phyloP scores from a whole-genome alignment of 2,888 invertebrate genomes.

The Crepidodera aurea region DNA sequence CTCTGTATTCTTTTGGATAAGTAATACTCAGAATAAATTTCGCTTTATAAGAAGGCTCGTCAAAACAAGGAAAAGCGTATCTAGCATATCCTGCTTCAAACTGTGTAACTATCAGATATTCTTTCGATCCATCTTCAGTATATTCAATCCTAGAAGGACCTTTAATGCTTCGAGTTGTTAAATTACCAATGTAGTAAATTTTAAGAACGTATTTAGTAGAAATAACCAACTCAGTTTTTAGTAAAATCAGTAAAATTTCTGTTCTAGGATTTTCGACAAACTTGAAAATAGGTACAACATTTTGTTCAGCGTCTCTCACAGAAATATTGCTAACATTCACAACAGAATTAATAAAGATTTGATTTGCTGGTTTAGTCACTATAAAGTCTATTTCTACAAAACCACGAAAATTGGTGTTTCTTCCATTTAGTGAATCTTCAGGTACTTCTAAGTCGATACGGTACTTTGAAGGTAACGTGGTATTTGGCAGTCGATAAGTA shows the following conservation, averaged over 20 bases:
- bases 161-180: slow-evolving; percentile 55
- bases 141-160: slow-evolving; percentile 65
- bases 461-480: slow-evolving; percentile 65
- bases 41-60: slow-evolving; percentile 66
- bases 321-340: slow-evolving; percentile 29
- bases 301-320: slow-evolving; percentile 16
- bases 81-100: slow-evolving; percentile 75
- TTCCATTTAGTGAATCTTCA: slow-evolving; percentile 29
- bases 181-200: slow-evolving; percentile 42
- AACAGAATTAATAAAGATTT: slow-evolving; percentile 12
- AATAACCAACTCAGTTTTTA: slow-evolving; percentile 16
- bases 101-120: slow-evolving; percentile 69
- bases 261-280: slow-evolving; percentile 30
- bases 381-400: slow-evolving; percentile 13
- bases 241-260: slow-evolving; percentile 36
- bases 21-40: slow-evolving; percentile 61
- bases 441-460: slow-evolving; percentile 60
- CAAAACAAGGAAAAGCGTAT: slow-evolving; percentile 80
- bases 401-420: slow-evolving; percentile 16
- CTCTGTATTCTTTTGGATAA: slow-evolving; percentile 46
- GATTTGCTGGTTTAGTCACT: background rate
- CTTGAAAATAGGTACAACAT: background rate
- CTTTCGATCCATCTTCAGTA: slow-evolving; percentile 44
- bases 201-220: slow-evolving; percentile 29
- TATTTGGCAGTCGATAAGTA: slow-evolving; percentile 62